Conservation (phyloP, 2,888 invertebrate species). For the Amblyjoppa proteus region DNA sequence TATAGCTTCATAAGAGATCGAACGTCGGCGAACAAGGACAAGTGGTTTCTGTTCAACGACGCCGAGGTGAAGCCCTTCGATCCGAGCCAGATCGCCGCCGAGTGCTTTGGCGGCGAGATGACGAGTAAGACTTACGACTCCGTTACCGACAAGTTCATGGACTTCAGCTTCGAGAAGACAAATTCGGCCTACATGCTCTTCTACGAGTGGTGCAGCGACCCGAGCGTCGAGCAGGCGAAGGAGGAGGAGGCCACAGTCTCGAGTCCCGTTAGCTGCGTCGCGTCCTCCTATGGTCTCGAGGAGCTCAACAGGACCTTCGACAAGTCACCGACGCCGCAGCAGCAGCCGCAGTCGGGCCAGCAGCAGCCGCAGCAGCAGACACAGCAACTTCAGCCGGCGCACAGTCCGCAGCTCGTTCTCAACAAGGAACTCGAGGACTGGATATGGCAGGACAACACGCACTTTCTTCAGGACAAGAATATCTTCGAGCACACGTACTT, state of each 20-base stretch:
- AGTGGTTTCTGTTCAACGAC: constrained; percentile 97
- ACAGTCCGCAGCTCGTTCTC: constrained; percentile 86
- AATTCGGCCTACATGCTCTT: constrained; percentile 99
- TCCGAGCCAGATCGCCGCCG: constrained; percentile 96
- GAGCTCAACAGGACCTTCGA: constrained; percentile 71
- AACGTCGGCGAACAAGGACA: constrained; percentile 90
- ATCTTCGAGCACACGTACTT: constrained; percentile 98
- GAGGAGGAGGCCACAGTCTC: constrained; percentile 82
- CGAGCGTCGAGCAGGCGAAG: constrained; percentile 78
- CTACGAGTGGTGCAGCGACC: constrained; percentile 92
- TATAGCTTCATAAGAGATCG: constrained; percentile 98
- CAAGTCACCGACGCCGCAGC: constrained; percentile 72
- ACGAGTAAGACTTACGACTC: constrained; percentile 98
- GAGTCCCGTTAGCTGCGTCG: constrained; percentile 75
- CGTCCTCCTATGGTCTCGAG: constrained; percentile 64
- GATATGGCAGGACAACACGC: constrained; percentile 99
- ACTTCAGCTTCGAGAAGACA: constrained; percentile 98
- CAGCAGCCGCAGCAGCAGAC: constrained; percentile 57
- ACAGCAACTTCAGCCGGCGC: constrained; percentile 60
- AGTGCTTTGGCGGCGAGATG: constrained; percentile 99
- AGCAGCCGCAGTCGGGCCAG: constrained; percentile 40
- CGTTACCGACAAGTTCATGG: constrained; percentile 98
- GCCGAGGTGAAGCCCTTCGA: constrained; percentile 98
- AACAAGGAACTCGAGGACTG: constrained; percentile 95
- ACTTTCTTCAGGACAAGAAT: constrained; percentile 97